Conservation (phyloP, 2,888 invertebrate species). For the Pachydiplax longipennis region DNA sequence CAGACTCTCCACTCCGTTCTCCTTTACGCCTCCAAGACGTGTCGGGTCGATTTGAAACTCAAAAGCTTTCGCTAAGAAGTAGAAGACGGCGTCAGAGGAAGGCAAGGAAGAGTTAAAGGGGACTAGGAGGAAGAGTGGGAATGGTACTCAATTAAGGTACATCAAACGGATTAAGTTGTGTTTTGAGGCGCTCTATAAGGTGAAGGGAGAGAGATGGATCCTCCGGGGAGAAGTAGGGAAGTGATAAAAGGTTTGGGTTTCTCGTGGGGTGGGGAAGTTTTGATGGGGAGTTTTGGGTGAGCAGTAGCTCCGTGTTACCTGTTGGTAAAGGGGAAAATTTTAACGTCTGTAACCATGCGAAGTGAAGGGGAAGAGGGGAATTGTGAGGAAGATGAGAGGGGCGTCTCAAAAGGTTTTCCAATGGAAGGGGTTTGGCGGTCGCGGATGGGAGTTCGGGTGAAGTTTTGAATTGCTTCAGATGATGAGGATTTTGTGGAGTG, state of each 20-base stretch:
- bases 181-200: constrained; percentile 21
- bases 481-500: not conserved
- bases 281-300: not conserved
- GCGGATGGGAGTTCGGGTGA: not conserved
- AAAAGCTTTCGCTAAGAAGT: not conserved
- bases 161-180: constrained; percentile 28
- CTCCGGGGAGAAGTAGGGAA: not conserved
- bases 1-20: not conserved
- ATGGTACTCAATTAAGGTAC: constrained; percentile 34
- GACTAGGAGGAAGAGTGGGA: not conserved
- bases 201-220: not conserved
- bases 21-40: not conserved
- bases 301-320: constrained; percentile 1
- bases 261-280: not conserved
- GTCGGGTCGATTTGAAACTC: constrained; percentile 22
- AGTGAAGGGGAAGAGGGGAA: not conserved
- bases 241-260: not conserved
- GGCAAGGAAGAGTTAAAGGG: constrained; percentile 1
- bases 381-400: not conserved
- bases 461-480: not conserved
- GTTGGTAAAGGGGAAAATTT: not conserved
- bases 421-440: not conserved
- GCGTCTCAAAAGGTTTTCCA: not conserved
- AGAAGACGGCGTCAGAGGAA: not conserved
- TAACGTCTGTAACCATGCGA: not conserved